Percentiles rank a stretch among this genome's conserved stretches.
Evolutionary conservation across 2,888 invertebrate genomes (phyloP).

Genomic region (Strigamia transsilvanica): DNA sequence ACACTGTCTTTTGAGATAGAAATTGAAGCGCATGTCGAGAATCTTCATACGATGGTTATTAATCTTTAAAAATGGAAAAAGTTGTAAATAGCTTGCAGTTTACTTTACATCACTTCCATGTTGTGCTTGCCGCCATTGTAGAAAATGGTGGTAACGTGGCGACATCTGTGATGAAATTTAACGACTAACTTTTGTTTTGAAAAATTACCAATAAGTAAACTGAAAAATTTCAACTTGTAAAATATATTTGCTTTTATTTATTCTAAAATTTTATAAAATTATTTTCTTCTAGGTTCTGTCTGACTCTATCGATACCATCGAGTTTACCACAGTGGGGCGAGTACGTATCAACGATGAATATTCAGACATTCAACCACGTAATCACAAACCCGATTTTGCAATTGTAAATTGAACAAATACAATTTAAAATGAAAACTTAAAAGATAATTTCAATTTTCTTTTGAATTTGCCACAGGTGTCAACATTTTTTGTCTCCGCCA

Average conservation of each 20-base stretch:
- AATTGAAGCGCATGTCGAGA: not conserved
- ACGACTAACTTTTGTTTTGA: too few species aligned
- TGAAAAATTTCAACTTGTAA: not conserved
- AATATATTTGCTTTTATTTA: not conserved
- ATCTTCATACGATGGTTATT: not conserved
- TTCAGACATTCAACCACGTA: not conserved
- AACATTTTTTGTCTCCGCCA: not conserved
- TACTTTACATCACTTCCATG: not conserved
- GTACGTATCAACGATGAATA: not conserved
- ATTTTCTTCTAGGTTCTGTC: not conserved
- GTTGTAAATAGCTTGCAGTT: too few species aligned
- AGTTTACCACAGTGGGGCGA: not conserved
- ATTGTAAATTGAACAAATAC: not conserved
- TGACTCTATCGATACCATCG: not conserved
- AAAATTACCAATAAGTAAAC: not conserved
- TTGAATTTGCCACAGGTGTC: not conserved
- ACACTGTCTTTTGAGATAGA: not conserved
- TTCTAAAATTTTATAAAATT: not conserved
- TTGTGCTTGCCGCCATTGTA: not conserved
- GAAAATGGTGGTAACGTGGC: not conserved
- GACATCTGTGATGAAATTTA: not conserved
- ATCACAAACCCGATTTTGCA: not conserved
- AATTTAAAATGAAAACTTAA: not conserved
- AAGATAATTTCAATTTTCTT: not conserved
- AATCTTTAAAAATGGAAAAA: too few species aligned